Evolutionary conservation across 2,888 invertebrate genomes (phyloP).

Genomic region (Bedellia somnulentella): DNA sequence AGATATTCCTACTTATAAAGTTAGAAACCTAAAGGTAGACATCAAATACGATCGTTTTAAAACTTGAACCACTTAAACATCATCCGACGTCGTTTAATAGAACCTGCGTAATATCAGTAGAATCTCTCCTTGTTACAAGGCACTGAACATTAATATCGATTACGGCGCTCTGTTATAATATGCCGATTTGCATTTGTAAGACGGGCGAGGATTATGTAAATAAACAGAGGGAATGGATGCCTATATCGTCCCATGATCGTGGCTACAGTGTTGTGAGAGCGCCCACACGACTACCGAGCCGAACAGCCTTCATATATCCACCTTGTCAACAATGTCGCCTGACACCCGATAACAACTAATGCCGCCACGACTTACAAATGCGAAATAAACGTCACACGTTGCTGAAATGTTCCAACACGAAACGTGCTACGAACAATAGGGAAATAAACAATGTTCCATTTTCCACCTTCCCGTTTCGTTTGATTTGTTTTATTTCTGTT

Average conservation of each 20-base stretch:
- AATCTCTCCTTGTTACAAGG: no score
- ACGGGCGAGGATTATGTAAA: constrained; percentile 5
- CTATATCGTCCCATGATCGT: no score
- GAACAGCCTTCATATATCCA: constrained; percentile 28
- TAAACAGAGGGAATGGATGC: constrained; percentile 1
- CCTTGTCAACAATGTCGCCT: constrained; percentile 15
- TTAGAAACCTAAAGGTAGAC: no score
- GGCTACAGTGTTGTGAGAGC: no score
- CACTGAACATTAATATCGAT: constrained; percentile 10
- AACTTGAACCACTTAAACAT: no score
- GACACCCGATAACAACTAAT: constrained; percentile 24
- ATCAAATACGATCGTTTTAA: no score
- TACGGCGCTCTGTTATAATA: constrained; percentile 13
- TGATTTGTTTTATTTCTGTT: no score
- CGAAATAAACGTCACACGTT: constrained; percentile 13
- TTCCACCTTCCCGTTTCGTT: constrained; percentile 34
- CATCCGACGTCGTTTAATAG: no score
- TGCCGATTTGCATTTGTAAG: background rate
- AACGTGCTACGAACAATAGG: constrained; percentile 39
- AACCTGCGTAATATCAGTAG: no score
- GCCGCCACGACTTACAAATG: constrained; percentile 12
- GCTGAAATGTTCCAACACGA: constrained; percentile 20
- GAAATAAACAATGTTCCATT: constrained; percentile 40
- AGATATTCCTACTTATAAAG: no score
- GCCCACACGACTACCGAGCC: no score